Evolutionary conservation across 2,797 vertebrate species (phyloP).

Genomic region (Pipistrellus nathusii): DNA sequence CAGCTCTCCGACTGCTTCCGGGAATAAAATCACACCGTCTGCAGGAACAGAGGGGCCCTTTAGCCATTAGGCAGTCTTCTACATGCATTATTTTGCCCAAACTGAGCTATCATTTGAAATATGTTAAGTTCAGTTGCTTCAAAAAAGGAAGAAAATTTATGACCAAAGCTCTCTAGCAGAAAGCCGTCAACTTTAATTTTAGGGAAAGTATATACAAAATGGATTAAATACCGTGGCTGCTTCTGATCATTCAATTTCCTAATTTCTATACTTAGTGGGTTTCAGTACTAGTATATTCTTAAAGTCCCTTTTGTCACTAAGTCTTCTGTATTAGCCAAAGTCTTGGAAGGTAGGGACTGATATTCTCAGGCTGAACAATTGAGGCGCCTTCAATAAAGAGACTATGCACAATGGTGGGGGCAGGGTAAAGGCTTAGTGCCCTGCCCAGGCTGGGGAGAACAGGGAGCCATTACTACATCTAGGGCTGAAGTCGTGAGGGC

Average conservation of each 20-base stretch:
- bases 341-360: neutral
- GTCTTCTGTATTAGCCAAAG: neutral
- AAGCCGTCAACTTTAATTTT: conserved; percentile 32
- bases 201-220: neutral
- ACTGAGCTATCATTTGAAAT: conserved; percentile 25
- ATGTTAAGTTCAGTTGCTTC: conserved; percentile 23
- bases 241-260: neutral
- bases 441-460: neutral
- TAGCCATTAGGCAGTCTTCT: neutral
- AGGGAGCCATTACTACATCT: neutral
- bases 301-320: neutral
- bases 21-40: neutral
- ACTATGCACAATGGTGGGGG: neutral
- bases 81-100: neutral
- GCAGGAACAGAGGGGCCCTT: neutral
- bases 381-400: neutral
- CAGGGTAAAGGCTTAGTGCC: neutral
- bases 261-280: neutral
- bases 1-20: neutral
- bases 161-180: neutral
- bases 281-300: neutral
- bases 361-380: neutral
- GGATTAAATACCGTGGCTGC: neutral
- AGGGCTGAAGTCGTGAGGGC: neutral
- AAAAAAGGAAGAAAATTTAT: conserved; percentile 26